Evolutionary conservation across 2,113 vertebrate species (phyloP).

Genomic region (Eurypyga helias): DNA sequence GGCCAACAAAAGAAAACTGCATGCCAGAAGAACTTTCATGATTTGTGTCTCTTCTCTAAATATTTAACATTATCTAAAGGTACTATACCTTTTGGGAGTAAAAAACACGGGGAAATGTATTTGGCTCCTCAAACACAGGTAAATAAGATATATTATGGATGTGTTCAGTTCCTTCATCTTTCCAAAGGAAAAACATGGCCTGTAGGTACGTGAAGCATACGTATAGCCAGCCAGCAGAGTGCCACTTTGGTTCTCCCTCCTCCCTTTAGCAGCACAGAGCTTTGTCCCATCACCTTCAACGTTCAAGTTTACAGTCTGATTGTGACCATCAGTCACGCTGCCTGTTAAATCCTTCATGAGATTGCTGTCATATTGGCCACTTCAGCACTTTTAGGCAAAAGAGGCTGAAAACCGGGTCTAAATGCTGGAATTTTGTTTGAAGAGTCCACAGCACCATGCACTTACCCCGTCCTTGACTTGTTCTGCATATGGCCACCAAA

Average conservation of each 20-base stretch:
- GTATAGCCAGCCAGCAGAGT: neutral
- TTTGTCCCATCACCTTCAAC: rapidly evolving
- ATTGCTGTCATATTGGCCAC: rapidly evolving
- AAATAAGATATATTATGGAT: neutral
- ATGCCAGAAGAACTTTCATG: rapidly evolving
- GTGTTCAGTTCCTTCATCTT: neutral
- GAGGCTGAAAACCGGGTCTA: neutral
- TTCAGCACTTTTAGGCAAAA: neutral
- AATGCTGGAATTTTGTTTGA: neutral
- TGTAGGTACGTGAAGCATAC: rapidly evolving
- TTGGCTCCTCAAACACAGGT: neutral
- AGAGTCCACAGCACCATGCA: too few species aligned
- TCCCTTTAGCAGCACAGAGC: neutral
- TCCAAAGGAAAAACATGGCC: neutral
- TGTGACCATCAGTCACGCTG: neutral
- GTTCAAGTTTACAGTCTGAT: neutral
- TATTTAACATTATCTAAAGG: neutral
- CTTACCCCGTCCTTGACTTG: neutral
- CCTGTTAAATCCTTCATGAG: neutral
- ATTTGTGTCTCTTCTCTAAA: neutral
- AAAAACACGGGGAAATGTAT: neutral
- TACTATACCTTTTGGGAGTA: neutral
- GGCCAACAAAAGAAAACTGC: neutral
- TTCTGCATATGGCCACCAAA: neutral
- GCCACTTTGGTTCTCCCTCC: neutral